Evolutionary conservation across 2,797 vertebrate genomes (phyloP), one percentile per base, ranked within the genome.

Genomic region (Taeniopygia guttata): DNA sequence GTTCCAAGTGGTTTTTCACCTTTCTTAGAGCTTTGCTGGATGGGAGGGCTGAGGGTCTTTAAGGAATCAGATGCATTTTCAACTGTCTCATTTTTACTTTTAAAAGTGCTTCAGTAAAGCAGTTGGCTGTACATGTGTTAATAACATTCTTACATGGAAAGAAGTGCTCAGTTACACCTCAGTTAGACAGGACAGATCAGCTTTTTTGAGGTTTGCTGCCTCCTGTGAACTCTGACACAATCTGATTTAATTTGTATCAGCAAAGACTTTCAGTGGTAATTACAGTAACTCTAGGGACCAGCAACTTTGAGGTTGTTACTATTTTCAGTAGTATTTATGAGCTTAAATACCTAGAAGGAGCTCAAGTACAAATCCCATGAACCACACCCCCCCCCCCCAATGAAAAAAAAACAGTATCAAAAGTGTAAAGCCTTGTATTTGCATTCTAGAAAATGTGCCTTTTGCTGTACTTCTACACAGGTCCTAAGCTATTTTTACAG

Each of bases 11-110:
- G 4, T 43, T 94, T 95, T 96, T 89, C 40, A 23, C 8, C 2
- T 94, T 91, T 93, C 67, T 17, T 38, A 40, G 30, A 79, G 46
- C 52, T 17, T 85, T 42, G 42, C 55, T 32, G 38, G 40, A 73
- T 52, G 59, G 2, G 5, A 88, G 86, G 55, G 48, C 43, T 80
- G 10, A 72, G 60, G 36, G 42, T 95, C 52, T 68, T 63, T 85
- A 55, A 26, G 40, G 86, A 73, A 89, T 25, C 7, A 17, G 56
- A 48, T 84, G 60, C 3, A 4, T 93, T 90, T 77, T 58, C 26
- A 76, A 36, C 45, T 80, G 77, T 49, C 49, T 21, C n/a, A 9
- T 80, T 94, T 95, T 94, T 84, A 38, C 7, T 59, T 75, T 63
- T 84, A 26, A 19, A 84, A 76, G 30, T 52, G 32, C 51, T 84